Evolutionary conservation across 23 tunicate genomes (phyloP), one percentile per base, ranked within the genome.

Genomic region (Halocynthia aurantium): DNA sequence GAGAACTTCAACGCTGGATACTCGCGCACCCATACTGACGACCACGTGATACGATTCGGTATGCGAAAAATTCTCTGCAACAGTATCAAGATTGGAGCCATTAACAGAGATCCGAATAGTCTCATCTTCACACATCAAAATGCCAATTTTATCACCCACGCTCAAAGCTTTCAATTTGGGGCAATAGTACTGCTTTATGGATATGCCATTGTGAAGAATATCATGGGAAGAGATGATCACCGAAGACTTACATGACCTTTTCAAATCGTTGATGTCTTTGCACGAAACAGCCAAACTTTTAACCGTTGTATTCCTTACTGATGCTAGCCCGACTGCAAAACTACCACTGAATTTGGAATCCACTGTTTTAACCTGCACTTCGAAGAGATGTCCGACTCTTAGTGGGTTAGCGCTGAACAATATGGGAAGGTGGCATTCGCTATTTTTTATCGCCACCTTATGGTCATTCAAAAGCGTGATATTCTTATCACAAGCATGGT

Each of bases 361-460:
- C 44, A 31, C 44, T 4, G 44, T 31, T 20, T 65, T 65, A 5
- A 65, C 31, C 19, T 20, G 31, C 5, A 65, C 70, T 65, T 65
- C 70, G 31, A 65, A 65, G 9, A 65, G 49, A 20, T 65, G 49
- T 9, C 70, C 70, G 5, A 65, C 70, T 65, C 31, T 65, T 40
- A 65, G 70, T 10, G 70, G 70, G 22, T 15, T 65, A 11, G 70
- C 70, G 31, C 70, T 65, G 19, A 65, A 65, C 31, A 65, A 20
- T 9, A 65, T 65, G 6, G 70, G 70, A 10, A 49, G 70, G 31
- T 65, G 10, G 19, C 70, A 65, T 9, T 10, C 10, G 19, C n/a
- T 40, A 20, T 65, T 65, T 15, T 65, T 40, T 10, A 65, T 11
- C 19, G 31, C 70, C 19, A 65, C 70, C 19, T 49, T 65, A 49